Percentiles rank a stretch among this genome's conserved stretches.
These are phyloP conservation scores for Beris chalybata DNA, from an alignment of 2,888 invertebrate species.

Conservation along the genomic window DNA sequence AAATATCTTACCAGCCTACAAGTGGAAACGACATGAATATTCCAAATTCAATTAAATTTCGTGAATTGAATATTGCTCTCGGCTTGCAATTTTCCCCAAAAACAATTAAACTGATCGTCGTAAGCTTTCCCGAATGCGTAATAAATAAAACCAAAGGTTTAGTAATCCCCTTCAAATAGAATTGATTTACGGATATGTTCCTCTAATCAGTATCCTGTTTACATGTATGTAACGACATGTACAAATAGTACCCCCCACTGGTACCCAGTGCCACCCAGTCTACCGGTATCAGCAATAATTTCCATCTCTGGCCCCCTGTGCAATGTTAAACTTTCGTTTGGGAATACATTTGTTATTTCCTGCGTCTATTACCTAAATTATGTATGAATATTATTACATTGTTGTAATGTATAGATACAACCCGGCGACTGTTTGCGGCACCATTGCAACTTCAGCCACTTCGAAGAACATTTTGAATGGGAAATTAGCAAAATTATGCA, in stretches of 20 bases:
- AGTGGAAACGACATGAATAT: too few species aligned
- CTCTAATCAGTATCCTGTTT: slow-evolving; percentile 22
- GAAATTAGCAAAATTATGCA: slow-evolving; percentile 13
- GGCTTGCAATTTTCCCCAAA: neutral
- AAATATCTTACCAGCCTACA: too few species aligned
- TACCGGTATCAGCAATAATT: slow-evolving; percentile 8
- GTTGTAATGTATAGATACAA: too few species aligned
- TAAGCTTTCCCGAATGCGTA: slow-evolving; percentile 6
- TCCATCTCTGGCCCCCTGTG: slow-evolving; percentile 1
- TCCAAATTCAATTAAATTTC: too few species aligned
- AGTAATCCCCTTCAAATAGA: slow-evolving; percentile 3
- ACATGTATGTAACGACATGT: slow-evolving; percentile 17
- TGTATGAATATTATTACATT: neutral
- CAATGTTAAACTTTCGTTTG: slow-evolving; percentile 6
- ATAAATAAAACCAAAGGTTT: slow-evolving; percentile 21
- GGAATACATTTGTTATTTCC: slow-evolving; percentile 17
- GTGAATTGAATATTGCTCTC: too few species aligned
- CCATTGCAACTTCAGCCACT: neutral
- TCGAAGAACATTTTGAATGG: neutral
- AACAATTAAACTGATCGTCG: slow-evolving; percentile 12
- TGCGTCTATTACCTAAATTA: slow-evolving; percentile 5
- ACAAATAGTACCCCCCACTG: neutral
- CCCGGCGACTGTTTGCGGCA: too few species aligned
- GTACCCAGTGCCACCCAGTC: neutral
- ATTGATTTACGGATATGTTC: slow-evolving; percentile 19